Evolutionary conservation across 2,888 invertebrate species (phyloP), one percentile per base, ranked within the genome.

Genomic region (Noctua fimbriata): DNA sequence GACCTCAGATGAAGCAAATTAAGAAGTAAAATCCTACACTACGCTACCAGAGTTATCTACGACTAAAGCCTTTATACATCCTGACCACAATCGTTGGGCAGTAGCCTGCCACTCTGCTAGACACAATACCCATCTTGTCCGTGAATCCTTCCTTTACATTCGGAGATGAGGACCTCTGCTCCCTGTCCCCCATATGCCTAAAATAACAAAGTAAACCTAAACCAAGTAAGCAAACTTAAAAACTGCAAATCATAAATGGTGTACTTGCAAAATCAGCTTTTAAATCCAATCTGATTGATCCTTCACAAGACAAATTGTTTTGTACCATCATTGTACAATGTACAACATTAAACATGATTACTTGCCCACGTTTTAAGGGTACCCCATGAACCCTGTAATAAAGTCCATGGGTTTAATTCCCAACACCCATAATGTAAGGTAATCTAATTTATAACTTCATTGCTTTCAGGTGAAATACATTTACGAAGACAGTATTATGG

Each of bases 381-480:
- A 70, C 49, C 63, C 71, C 84, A 78, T 82, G 79, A 88, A 86
- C 77, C 81, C 49, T 21, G 76, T 78, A 77, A 86, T 89, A 89
- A 88, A 86, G 76, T 88, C 82, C 87, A 82, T 73, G 80, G 79
- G 79, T 78, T 88, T 85, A 89, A 88, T 89, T 82, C 81, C 86
- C 80, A 76, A 72, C 49, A 76, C 69, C 83, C 85, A 83, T 88
- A 84, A 84, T 79, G 79, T 83, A 58, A 78, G 73, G 85, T 83
- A 86, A 84, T 83, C 78, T 83, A 81, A 88, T 84, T 87, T 85
- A 78, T 81, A 82, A 85, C 83, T 89, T 85, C 69, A 87, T 88
- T 86, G 82, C 83, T 78, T 72, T 73, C 47, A 80, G 69, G 79
- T 87, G 58, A 84, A 73, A 79, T 83, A 78, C 78, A 83, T 81